phyloP scores from a whole-genome alignment of 1,140 invertebrate species.

The Akabosia matsudoensis region DNA sequence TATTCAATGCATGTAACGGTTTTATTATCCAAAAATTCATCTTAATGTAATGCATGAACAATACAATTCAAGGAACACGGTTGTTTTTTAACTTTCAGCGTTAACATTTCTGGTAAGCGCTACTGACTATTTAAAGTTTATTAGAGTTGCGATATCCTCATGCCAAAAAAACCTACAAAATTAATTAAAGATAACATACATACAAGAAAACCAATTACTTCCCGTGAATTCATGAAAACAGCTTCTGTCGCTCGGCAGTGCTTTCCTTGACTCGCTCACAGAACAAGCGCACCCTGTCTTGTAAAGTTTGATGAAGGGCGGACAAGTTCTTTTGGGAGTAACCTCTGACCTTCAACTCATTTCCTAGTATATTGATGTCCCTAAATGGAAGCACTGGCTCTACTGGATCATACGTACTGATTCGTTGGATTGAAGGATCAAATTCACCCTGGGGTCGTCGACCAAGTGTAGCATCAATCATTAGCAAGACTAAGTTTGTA shows the following conservation, averaged over 20 bases:
- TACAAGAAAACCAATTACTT: too few relatives aligned
- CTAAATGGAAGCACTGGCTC: conserved; percentile 38
- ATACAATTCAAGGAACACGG: too few relatives aligned
- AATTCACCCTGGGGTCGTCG: conserved; percentile 30
- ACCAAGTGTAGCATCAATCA: conserved; percentile 41
- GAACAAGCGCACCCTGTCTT: not conserved
- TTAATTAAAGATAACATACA: too few relatives aligned
- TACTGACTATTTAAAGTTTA: too few relatives aligned
- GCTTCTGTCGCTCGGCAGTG: not conserved
- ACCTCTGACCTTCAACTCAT: conserved; percentile 22
- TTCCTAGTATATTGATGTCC: conserved; percentile 31
- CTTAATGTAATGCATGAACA: too few relatives aligned
- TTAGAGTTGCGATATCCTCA: too few relatives aligned
- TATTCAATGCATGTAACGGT: too few relatives aligned
- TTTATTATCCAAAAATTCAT: too few relatives aligned
- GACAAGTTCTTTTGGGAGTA: not conserved
- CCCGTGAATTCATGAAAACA: too few relatives aligned
- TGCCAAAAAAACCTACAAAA: too few relatives aligned
- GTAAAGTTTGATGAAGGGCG: not conserved
- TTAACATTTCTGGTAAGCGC: too few relatives aligned
- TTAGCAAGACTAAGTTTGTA: conserved; percentile 28
- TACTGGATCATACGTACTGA: conserved; percentile 29
- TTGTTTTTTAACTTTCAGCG: too few relatives aligned
- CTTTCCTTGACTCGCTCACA: conserved; percentile 1
- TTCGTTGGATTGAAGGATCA: conserved; percentile 37